Evolutionary conservation across 2,888 invertebrate genomes (phyloP).

Genomic region (Meliscaeva auricollis): DNA sequence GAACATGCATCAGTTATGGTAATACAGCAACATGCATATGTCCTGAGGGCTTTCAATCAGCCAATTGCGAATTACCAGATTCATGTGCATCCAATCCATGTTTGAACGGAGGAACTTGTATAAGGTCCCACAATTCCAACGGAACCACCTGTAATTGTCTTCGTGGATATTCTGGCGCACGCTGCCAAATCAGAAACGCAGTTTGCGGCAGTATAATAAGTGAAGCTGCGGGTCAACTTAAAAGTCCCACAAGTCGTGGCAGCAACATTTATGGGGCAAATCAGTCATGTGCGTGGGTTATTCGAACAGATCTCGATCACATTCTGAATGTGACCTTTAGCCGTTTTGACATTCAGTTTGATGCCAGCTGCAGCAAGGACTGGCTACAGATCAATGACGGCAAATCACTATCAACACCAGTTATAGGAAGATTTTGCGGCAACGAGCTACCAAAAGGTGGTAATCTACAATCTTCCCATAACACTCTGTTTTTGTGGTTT

Average conservation of each 20-base stretch:
- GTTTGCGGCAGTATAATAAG: conserved; percentile 87
- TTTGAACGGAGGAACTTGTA: conserved; percentile 91
- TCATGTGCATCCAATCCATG: conserved; percentile 91
- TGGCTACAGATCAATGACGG: conserved; percentile 95
- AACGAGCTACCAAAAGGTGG: conserved; percentile 88
- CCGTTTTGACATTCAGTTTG: conserved; percentile 87
- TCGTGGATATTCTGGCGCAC: conserved; percentile 87
- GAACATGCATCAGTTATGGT: conserved; percentile 79
- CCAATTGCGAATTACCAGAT: conserved; percentile 86
- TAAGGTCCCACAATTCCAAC: conserved; percentile 63
- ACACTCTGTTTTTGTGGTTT: conserved; percentile 91
- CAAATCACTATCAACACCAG: conserved; percentile 87
- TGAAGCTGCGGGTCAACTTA: conserved; percentile 85
- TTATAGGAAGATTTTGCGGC: conserved; percentile 93
- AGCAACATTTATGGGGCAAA: conserved; percentile 86
- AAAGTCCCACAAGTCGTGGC: conserved; percentile 85
- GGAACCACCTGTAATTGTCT: conserved; percentile 88
- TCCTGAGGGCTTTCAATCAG: conserved; percentile 84
- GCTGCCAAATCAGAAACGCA: conserved; percentile 86
- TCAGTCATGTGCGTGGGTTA: conserved; percentile 92
- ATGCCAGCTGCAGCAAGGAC: conserved; percentile 88
- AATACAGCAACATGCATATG: conserved; percentile 80
- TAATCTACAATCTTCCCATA: conserved; percentile 90
- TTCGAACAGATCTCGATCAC: conserved; percentile 87
- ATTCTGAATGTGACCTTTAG: conserved; percentile 92